Percentiles rank a stretch among this genome's conserved stretches.
Evolutionary conservation across 1,140 invertebrate species (phyloP).

Genomic region (Spodoptera frugiperda): DNA sequence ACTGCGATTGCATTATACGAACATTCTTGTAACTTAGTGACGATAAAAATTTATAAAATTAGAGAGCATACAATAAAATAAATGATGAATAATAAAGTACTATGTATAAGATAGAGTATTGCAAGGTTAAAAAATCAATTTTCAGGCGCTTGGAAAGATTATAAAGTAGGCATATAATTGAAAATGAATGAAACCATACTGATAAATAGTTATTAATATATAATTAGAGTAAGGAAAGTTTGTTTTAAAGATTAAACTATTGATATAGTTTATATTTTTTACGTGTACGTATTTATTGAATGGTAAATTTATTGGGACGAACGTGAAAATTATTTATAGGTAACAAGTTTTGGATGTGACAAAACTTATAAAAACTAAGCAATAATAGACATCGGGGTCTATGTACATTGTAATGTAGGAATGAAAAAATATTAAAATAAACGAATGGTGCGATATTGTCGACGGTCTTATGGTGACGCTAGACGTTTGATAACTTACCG

Average conservation of each 20-base stretch:
- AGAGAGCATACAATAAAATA: conserved; percentile 78
- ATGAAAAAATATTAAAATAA: conserved; percentile 76
- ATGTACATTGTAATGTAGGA: conserved; percentile 84
- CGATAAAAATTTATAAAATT: conserved; percentile 79
- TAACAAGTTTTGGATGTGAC: conserved; percentile 80
- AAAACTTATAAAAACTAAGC: conserved; percentile 86
- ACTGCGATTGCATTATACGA: conserved; percentile 64
- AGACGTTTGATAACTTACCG: conserved; percentile 67
- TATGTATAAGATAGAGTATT: conserved; percentile 81
- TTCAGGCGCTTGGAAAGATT: conserved; percentile 85
- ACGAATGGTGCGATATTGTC: conserved; percentile 83
- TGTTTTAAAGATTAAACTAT: conserved; percentile 86
- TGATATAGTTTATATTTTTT: conserved; percentile 87
- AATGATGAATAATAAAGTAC: conserved; percentile 76
- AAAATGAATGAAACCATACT: conserved; percentile 85
- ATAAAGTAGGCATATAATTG: conserved; percentile 86
- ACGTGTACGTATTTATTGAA: conserved; percentile 86
- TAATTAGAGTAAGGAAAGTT: conserved; percentile 84
- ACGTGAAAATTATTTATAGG: conserved; percentile 85
- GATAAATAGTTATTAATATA: conserved; percentile 86
- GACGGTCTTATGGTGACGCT: conserved; percentile 80
- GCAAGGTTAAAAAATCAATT: conserved; percentile 63
- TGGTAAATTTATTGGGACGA: conserved; percentile 86
- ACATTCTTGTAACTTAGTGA: conserved; percentile 71
- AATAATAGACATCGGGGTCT: conserved; percentile 84